Percentiles rank a stretch among this genome's conserved stretches.
These are phyloP conservation scores for Stegastes partitus DNA, from an alignment of 2,113 vertebrate genomes.

Conservation along the genomic window DNA sequence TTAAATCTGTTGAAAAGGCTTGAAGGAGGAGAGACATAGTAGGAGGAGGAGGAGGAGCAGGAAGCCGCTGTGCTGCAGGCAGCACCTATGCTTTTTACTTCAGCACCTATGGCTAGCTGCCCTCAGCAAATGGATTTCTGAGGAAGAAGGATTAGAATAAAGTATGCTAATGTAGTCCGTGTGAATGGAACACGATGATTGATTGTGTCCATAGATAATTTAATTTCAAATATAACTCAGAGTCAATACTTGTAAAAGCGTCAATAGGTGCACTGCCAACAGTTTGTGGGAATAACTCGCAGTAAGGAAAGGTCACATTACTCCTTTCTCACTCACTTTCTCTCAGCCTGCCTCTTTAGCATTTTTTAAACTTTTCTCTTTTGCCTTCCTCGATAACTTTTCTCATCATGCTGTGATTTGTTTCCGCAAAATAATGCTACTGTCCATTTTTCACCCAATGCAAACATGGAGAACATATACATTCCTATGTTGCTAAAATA, in stretches of 20 bases:
- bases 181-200: conserved; percentile 46
- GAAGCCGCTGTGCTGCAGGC: conserved; percentile 27
- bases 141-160: conserved; percentile 62
- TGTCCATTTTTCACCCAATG: conserved; percentile 2
- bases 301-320: conserved; percentile 52
- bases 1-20: conserved; percentile 56
- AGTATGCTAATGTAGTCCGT: conserved; percentile 15
- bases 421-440: conserved; percentile 4
- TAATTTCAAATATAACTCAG: conserved; percentile 45
- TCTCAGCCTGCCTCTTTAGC: background rate
- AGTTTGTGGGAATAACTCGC: conserved; percentile 50
- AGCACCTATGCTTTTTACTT: conserved; percentile 42
- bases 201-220: conserved; percentile 55
- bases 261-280: conserved; percentile 46
- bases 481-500: background rate
- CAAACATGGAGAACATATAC: conserved; percentile 10
- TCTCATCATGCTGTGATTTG: conserved; percentile 4
- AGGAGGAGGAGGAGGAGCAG: conserved; percentile 27
- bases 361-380: conserved; percentile 24
- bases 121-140: conserved; percentile 60
- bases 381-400: conserved; percentile 13
- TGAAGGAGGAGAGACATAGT: conserved; percentile 3
- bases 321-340: conserved; percentile 24
- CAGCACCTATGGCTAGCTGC: conserved; percentile 59
- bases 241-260: conserved; percentile 32